Evolutionary conservation across 2,113 vertebrate species (phyloP).

Genomic region (Abramis brama): DNA sequence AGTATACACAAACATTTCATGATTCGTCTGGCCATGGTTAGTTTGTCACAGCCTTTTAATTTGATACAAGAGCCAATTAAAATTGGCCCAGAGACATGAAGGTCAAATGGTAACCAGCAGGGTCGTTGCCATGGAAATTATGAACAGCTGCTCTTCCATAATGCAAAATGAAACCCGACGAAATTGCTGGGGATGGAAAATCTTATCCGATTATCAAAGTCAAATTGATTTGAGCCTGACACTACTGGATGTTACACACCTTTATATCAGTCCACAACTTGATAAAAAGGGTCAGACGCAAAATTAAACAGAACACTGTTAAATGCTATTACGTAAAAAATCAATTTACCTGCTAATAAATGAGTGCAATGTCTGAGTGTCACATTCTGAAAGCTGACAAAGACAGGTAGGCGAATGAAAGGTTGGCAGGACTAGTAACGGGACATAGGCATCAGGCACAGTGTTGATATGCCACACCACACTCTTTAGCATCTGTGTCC

Average conservation of each 20-base stretch:
- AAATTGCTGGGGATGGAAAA: conserved; percentile 60
- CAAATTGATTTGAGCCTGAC: conserved; percentile 50
- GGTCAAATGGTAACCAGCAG: conserved; percentile 60
- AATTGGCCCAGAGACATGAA: conserved; percentile 59
- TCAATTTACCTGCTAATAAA: not conserved
- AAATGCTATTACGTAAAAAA: not conserved
- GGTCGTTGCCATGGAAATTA: conserved; percentile 60
- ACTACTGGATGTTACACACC: not conserved
- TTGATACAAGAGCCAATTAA: conserved; percentile 61
- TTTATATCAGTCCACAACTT: not conserved
- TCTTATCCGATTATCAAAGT: conserved; percentile 53
- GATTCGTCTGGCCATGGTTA: conserved; percentile 55
- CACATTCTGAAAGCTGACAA: not conserved
- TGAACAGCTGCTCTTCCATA: conserved; percentile 51
- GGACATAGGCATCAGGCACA: conserved; percentile 1
- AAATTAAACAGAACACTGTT: not conserved
- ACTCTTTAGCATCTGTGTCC: conserved; percentile 59
- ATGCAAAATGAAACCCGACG: conserved; percentile 35
- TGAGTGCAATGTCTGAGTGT: not conserved
- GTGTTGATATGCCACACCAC: conserved; percentile 59
- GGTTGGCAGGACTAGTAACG: conserved; percentile 9
- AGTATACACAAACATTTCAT: conserved; percentile 31
- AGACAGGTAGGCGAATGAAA: not conserved
- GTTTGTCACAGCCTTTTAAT: conserved; percentile 61
- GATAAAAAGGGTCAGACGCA: not conserved